Evolutionary conservation across 2,888 invertebrate genomes (phyloP), one percentile per base, ranked within the genome.

Genomic region (Lasioglossum villosulum): DNA sequence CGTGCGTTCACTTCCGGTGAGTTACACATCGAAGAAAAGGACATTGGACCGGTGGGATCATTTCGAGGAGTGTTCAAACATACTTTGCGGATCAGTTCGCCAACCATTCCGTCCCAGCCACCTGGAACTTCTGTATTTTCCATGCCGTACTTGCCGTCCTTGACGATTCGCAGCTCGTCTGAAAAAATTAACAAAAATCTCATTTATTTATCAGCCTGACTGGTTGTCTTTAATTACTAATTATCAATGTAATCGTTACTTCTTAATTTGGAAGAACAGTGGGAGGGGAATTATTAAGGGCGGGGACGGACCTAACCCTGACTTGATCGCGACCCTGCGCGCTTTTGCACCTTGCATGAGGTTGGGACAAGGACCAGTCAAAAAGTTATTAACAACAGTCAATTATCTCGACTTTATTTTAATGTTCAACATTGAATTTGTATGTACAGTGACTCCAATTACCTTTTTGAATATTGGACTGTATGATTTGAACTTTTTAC

Each of bases 101-200:
- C 98, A 66, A 99, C 97, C 96, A 98, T 97, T 75, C 98, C 98
- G 92, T 98, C 97, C 98, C 98, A 98, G 75, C 97, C 97, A 42
- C 97, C 98, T 87, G 97, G 96, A 3, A 97, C 96, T 80, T 97
- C 96, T 66, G 97, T 96, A 94, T 97, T 97, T 95, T 98, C 97
- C 19, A 97, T 96, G 1, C 98, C 98, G 93, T 98, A 98, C 93
- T 97, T 97, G 37, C 97, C 97, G 94, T 99, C 99, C 93, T 97
- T 97, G 3, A 98, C 98, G 81, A 98, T 96, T 87, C 97, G 96
- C 86, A 99, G 96, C 95, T 98, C 98, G 96, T 98, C 98, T 98
- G 95, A 88, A 95, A 45, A 95, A 84, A 80, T 77, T 27, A 71
- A 48, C 23, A 77, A 63, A 39, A 14, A 30, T 14, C 27, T 45